phyloP scores from a whole-genome alignment of 2,113 vertebrate genomes.

The Crotalus viridis region DNA sequence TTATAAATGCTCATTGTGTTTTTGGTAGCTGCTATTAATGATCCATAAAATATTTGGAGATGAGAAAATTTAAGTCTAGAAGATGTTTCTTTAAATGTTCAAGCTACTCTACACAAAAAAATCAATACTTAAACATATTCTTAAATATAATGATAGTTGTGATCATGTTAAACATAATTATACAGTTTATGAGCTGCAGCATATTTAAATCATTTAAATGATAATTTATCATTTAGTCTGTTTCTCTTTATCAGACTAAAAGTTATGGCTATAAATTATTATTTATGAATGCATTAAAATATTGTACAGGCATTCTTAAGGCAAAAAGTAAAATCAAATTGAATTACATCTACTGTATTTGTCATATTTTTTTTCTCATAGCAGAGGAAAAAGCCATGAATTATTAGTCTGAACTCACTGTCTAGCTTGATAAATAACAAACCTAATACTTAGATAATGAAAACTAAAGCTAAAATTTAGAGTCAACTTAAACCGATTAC shows the following conservation, averaged over 20 bases:
- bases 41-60: not conserved
- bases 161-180: slow-evolving; percentile 12
- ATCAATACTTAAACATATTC: not conserved
- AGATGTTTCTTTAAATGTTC: not conserved
- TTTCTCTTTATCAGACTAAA: not conserved
- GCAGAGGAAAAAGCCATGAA: not conserved
- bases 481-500: not conserved
- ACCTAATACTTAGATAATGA: not conserved
- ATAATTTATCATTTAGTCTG: not conserved
- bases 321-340: not conserved
- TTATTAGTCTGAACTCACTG: not conserved
- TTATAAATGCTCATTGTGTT: not conserved
- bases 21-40: not conserved
- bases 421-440: not conserved
- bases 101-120: not conserved
- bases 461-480: not conserved
- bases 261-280: not conserved
- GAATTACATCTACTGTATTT: not conserved
- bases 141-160: slow-evolving; percentile 1
- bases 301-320: not conserved
- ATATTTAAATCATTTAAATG: not conserved
- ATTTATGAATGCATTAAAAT: not conserved
- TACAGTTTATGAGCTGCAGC: not conserved
- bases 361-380: not conserved
- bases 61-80: not conserved